Evolutionary conservation across 1,140 invertebrate genomes (phyloP).

Genomic region (Arion vulgaris): DNA sequence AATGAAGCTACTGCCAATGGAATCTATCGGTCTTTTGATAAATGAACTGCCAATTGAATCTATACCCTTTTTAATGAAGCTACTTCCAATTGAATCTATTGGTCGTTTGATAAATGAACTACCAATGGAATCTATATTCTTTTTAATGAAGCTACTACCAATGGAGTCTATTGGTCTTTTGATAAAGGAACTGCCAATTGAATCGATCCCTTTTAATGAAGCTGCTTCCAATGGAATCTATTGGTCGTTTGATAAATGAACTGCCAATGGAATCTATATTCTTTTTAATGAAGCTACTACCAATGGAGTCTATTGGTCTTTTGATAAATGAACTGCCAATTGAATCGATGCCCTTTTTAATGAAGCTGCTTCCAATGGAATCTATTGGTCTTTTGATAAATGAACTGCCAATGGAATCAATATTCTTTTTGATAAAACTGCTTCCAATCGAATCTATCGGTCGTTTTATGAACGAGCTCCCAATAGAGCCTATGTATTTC

Average conservation of each 20-base stretch:
- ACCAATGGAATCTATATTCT: not conserved
- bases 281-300: not conserved
- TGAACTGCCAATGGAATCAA: not conserved
- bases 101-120: not conserved
- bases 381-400: slow-evolving; percentile 1
- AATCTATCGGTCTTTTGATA: not conserved
- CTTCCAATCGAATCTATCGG: not conserved
- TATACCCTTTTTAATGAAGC: not conserved
- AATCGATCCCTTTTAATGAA: not conserved
- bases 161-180: not conserved
- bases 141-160: not conserved
- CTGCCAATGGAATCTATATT: not conserved
- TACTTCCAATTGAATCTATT: not conserved
- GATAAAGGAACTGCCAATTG: not conserved
- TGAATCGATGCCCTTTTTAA: not conserved
- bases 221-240: not conserved
- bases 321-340: not conserved
- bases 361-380: not conserved
- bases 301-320: not conserved
- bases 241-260: not conserved
- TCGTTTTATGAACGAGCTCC: not conserved
- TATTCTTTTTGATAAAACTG: not conserved
- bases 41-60: slow-evolving; percentile 3
- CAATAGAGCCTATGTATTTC: not conserved
- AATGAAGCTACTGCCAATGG: not conserved